Evolutionary conservation across 2,888 invertebrate genomes (phyloP), one percentile per base, ranked within the genome.

Genomic region (Agrotis segetum): DNA sequence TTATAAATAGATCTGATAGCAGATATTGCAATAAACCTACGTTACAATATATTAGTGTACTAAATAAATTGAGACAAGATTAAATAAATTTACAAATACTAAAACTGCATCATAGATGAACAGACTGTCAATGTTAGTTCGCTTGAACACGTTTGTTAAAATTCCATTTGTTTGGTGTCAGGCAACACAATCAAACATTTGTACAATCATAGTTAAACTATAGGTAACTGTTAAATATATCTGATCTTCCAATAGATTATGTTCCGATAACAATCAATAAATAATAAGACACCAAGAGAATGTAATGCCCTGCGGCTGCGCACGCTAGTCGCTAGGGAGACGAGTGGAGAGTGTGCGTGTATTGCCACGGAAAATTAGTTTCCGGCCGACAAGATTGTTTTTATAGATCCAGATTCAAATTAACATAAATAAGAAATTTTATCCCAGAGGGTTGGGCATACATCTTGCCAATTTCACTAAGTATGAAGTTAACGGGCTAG

Each of bases 321-420:
- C 40, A 40, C 40, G 40, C 40, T 11, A 11, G 40, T 11, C 40
- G 40, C 40, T 11, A 11, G 40, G 9, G 9, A 40, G 40, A 40
- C 11, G 14, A 52, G 74, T 73, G 34, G n/a, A 4, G 11, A 11
- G 62, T 65, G 53, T 67, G 81, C 82, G 67, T 59, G 78, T 17
- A 14, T n/a, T 64, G 40, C 40, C 55, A 67, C 0, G 46, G 47
- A 29, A 65, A 62, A 70, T 70, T 53, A 14, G 67, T 73, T 68
- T 81, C 73, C 77, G 63, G 56, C n/a, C 59, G 16, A 11, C 17
- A 14, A 53, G 17, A 55, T 49, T 13, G n/a, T 64, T 58, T 68
- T 11, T 40, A 40, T 34, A 46, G 21, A 40, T 50, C 4, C 14
- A 47, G n/a, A 34, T 56, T 17, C 14, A 56, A 14, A 56, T 64